Evolutionary conservation across 2,888 invertebrate genomes (phyloP).

Genomic region (Dysmachus trigonus): DNA sequence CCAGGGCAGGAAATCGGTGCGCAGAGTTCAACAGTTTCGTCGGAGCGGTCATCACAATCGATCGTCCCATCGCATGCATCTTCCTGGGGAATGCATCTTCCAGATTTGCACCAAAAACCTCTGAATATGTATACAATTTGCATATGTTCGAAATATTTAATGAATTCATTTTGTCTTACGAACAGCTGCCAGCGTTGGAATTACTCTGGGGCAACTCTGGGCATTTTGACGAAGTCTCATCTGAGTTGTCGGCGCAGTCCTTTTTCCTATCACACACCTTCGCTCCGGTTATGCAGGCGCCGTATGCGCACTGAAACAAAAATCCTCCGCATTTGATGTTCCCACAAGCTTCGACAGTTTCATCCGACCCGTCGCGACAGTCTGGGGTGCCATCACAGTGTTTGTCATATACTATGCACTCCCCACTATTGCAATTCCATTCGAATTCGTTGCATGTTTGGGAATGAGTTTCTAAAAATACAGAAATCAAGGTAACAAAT

Average conservation of each 20-base stretch:
- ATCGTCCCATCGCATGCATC: conserved; percentile 62
- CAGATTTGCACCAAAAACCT: conserved; percentile 46
- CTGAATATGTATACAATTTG: background rate
- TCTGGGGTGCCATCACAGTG: conserved; percentile 57
- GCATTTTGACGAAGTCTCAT: conserved; percentile 49
- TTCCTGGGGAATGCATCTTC: conserved; percentile 52
- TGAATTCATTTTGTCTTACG: conserved; percentile 45
- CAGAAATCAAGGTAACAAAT: too few relatives aligned
- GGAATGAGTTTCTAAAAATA: background rate
- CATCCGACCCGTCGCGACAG: conserved; percentile 59
- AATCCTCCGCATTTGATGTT: conserved; percentile 65
- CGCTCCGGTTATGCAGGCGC: conserved; percentile 54
- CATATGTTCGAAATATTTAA: background rate
- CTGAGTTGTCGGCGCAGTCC: conserved; percentile 55
- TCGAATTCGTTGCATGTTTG: conserved; percentile 52
- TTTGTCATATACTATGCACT: conserved; percentile 55
- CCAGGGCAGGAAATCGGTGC: conserved; percentile 50
- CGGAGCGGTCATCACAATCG: conserved; percentile 54
- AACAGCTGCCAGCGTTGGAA: conserved; percentile 49
- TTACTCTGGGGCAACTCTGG: background rate
- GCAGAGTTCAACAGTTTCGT: conserved; percentile 54
- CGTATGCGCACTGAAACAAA: conserved; percentile 61
- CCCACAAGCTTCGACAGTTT: conserved; percentile 56
- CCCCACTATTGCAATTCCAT: conserved; percentile 57
- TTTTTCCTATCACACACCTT: conserved; percentile 50